Evolutionary conservation across 2,797 vertebrate species (phyloP), one percentile per base, ranked within the genome.

Genomic region (Protonibea diacanthus): DNA sequence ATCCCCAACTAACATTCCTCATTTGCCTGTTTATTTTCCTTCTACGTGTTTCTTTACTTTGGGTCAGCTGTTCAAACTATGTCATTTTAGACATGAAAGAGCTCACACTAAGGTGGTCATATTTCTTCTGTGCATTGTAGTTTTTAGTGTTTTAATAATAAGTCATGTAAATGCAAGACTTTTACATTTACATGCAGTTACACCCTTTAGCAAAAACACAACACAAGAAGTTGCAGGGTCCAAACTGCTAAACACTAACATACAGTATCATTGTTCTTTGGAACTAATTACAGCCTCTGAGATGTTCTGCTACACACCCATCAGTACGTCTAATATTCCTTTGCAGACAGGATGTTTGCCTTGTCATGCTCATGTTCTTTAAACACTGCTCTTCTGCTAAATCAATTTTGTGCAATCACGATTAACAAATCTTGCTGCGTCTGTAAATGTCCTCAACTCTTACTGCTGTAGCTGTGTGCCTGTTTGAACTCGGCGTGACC

Each of bases 401-500:
- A 66, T 76, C 25, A 7, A 20, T 76, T 65, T 76, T 68, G 20
- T n/a, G 42, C 51, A 59, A 25, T 69, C 29, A 29, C 25, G 3
- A 33, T 71, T 27, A 47, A 49, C 48, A 59, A 58, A 64, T 61
- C 25, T 49, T 27, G 57, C 49, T 27, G 53, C 14, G n/a, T 45
- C 58, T 57, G n/a, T 51, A 45, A 47, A 20, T 56, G 60, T 84
- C 80, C 75, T 80, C 53, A 8, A 1, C 58, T 75, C 67, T 52
- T 71, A 21, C 78, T n/a, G 68, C 71, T 52, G 71, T 68, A 45
- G 65, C 81, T 44, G 51, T 17, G 61, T 38, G 72, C 59, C 11
- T 47, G 47, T 81, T 81, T 91, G 82, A 86, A 93, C 88, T 82
- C 21, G 1, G 45, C 18, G 21, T 73, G 81, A 87, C 84, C 83